phyloP scores from a whole-genome alignment of 2,113 vertebrate genomes.

The Actinemys pallida region DNA sequence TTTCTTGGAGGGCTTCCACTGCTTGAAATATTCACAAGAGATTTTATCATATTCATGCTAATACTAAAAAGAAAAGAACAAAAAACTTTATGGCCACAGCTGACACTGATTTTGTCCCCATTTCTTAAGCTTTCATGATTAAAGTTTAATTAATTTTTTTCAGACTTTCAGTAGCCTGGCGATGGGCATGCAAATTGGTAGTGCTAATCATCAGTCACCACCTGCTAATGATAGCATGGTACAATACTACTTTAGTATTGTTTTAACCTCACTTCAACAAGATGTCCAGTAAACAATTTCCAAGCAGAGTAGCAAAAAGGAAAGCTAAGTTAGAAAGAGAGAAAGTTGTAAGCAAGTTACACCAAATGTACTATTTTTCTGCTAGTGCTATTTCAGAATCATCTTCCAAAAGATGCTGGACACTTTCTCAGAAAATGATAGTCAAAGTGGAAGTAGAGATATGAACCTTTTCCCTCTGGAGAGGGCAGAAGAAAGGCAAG shows the following conservation, averaged over 20 bases:
- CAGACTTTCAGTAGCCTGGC: neutral
- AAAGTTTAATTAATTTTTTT: neutral
- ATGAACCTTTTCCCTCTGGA: neutral
- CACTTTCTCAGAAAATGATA: neutral
- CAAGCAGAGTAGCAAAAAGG: neutral
- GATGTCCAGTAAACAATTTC: neutral
- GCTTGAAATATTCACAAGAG: no score
- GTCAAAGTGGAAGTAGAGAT: neutral
- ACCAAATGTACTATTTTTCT: neutral
- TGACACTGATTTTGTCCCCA: neutral
- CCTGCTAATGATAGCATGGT: neutral
- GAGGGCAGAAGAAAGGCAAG: neutral
- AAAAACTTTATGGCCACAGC: neutral
- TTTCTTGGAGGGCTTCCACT: no score
- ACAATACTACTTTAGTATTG: neutral
- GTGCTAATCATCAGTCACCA: neutral
- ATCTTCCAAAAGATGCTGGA: neutral
- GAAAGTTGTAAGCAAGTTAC: neutral
- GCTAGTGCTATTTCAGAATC: neutral
- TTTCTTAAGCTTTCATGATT: neutral
- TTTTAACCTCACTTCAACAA: neutral
- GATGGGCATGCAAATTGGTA: neutral
- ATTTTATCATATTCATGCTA: no score
- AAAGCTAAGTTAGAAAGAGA: neutral
- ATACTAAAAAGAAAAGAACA: no score